Evolutionary conservation across 2,797 vertebrate species (phyloP).

Genomic region (Lepilemur ruficaudatus): DNA sequence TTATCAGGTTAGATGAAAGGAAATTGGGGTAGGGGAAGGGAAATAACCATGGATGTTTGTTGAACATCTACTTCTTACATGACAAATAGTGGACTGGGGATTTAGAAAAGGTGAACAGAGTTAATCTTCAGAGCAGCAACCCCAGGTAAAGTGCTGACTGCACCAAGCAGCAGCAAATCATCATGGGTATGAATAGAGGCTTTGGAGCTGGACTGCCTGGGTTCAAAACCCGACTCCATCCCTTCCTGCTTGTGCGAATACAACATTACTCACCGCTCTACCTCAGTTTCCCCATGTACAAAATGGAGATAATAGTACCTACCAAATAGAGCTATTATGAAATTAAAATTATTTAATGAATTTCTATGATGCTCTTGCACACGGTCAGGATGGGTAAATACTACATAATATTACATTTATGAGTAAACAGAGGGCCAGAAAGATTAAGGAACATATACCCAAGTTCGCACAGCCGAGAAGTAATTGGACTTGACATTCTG

Average conservation of each 20-base stretch:
- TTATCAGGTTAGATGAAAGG: neutral
- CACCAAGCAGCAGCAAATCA: neutral
- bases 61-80: neutral
- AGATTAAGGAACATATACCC: neutral
- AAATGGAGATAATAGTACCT: neutral
- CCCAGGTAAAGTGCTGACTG: neutral
- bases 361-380: neutral
- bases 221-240: neutral
- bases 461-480: neutral
- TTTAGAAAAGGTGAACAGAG: neutral
- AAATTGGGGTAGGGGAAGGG: neutral
- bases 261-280: neutral
- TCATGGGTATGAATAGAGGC: too few species aligned
- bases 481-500: neutral
- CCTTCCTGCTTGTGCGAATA: neutral
- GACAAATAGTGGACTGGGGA: neutral
- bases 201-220: neutral
- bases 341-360: neutral
- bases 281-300: neutral
- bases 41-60: neutral
- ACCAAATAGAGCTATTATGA: neutral
- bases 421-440: neutral
- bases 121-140: neutral
- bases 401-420: neutral
- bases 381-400: neutral